Evolutionary conservation across 2,113 vertebrate species (phyloP), one percentile per base, ranked within the genome.

Genomic region (Gadus chalcogrammus): DNA sequence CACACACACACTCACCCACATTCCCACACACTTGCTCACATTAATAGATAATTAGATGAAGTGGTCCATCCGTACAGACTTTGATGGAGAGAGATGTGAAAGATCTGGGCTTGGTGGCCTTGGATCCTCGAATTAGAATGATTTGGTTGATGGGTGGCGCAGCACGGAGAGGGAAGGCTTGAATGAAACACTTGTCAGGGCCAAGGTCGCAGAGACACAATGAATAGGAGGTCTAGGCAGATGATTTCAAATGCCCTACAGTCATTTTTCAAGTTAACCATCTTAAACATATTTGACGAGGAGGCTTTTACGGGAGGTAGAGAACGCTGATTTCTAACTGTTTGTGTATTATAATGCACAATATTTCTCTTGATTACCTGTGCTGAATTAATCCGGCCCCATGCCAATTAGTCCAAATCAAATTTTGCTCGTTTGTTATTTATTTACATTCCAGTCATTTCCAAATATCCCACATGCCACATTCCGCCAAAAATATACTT

Each of bases 51-150:
- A 48, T 48, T 48, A 48, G 42, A 12, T 48, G 42, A 48, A 48
- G 42, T 48, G 42, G 42, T 13, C 42, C 42, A 48, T 48, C 42
- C 12, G 42, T 17, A 74, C 67, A 71, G 64, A 76, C 64, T 68
- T 77, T 79, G 66, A 82, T 68, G 62, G 68, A 70, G 70, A 73
- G 77, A 70, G 65, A 77, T 48, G 42, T 48, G 42, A 7, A 13
- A 48, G 42, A 48, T 52, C 48, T 35, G 53, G 5, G 13, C 58
- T 75, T 69, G 77, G 67, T 64, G 64, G 59, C 72, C 73, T 74
- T 82, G 69, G 77, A 60, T 78, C 48, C 61, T n/a, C 79, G 52
- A 11, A 24, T 55, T 55, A 20, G 13, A 27, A 17, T 67, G 18
- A 20, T 15, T 20, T 48, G 42, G 42, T 48, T 48, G 42, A 48